Conservation (phyloP, 2,888 invertebrate genomes). For the Nymphalis polychloros region DNA sequence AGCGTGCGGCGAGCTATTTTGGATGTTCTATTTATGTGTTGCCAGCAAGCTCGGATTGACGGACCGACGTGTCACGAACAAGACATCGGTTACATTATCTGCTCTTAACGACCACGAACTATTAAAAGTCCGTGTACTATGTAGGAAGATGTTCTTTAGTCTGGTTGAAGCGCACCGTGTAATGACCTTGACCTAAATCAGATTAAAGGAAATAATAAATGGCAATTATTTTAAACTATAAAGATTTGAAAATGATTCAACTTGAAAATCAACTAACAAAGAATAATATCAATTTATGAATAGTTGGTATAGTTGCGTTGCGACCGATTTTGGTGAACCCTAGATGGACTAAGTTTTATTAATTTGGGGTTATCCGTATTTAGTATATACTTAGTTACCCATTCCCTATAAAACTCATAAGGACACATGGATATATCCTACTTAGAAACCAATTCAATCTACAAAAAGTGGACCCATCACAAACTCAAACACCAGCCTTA, state of each 20-base stretch:
- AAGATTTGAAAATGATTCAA: constrained; percentile 4
- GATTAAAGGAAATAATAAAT: constrained; percentile 5
- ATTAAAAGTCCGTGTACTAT: constrained; percentile 44
- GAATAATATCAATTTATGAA: constrained; percentile 30
- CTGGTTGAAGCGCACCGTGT: constrained; percentile 40
- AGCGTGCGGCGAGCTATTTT: constrained; percentile 77
- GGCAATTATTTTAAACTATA: constrained; percentile 1
- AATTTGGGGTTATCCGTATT: constrained; percentile 30
- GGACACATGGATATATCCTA: constrained; percentile 17
- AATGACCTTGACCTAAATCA: constrained; percentile 78
- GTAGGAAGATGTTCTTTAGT: constrained; percentile 37
- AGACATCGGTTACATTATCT: constrained; percentile 61
- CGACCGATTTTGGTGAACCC: constrained; percentile 40
- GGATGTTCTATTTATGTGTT: constrained; percentile 72
- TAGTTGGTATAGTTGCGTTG: constrained; percentile 28
- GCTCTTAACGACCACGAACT: constrained; percentile 56
- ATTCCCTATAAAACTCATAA: constrained; percentile 25
- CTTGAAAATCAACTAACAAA: constrained; percentile 22
- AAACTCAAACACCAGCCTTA: constrained; percentile 32
- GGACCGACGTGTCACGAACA: constrained; percentile 76
- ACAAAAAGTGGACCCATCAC: constrained; percentile 26
- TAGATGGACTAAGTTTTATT: constrained; percentile 38
- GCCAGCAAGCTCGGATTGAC: constrained; percentile 80
- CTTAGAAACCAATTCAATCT: constrained; percentile 22
- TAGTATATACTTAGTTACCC: constrained; percentile 27